These are phyloP conservation scores for Yponomeuta cagnagella DNA, from an alignment of 2,888 invertebrate species.

Conservation along the genomic window DNA sequence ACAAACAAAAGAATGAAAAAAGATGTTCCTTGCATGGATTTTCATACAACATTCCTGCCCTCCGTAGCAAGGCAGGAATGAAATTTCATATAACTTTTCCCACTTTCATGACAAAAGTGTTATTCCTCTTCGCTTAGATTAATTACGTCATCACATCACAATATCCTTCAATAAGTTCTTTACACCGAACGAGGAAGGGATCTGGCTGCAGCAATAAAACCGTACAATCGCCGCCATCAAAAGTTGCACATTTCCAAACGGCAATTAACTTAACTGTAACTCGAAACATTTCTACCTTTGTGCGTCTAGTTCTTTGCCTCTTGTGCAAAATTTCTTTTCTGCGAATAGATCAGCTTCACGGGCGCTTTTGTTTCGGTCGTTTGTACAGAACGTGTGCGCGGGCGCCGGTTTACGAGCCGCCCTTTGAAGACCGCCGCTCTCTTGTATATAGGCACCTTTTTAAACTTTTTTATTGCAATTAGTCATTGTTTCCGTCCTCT, in stretches of 20 bases:
- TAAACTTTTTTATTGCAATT: constrained; percentile 25
- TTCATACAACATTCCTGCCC: too few species aligned
- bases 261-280: not conserved
- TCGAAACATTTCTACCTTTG: not conserved
- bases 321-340: constrained; percentile 70
- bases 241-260: not conserved
- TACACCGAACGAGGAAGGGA: too few species aligned
- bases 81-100: too few species aligned
- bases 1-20: too few species aligned
- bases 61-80: too few species aligned
- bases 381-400: constrained; percentile 25
- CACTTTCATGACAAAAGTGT: too few species aligned
- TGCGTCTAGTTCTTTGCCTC: constrained; percentile 13
- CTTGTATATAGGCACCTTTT: constrained; percentile 17
- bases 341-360: constrained; percentile 57
- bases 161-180: too few species aligned
- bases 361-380: constrained; percentile 47
- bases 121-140: too few species aligned
- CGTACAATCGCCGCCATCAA: not conserved
- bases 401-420: constrained; percentile 25
- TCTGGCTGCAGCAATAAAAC: not conserved
- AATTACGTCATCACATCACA: too few species aligned
- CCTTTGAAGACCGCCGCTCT: constrained; percentile 39
- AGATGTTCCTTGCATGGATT: too few species aligned
- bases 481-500: constrained; percentile 30